These are phyloP conservation scores for Timema podura DNA, from an alignment of 2,888 invertebrate species.

Conservation along the genomic window DNA sequence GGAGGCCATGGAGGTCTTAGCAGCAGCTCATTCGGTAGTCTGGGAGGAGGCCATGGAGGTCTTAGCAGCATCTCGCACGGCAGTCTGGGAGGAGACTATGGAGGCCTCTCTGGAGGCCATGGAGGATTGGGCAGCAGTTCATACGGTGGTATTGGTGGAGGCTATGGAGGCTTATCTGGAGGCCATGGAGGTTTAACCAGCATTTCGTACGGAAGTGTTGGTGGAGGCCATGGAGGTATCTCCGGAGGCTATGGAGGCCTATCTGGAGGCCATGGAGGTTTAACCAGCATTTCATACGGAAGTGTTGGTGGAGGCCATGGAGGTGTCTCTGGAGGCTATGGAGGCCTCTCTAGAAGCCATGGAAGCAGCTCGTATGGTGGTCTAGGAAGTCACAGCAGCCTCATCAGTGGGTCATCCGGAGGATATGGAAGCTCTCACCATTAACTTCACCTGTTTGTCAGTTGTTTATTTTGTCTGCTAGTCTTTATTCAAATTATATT, in stretches of 20 bases:
- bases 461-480: too few species aligned
- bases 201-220: background rate
- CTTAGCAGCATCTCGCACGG: slow-evolving; percentile 27
- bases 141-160: background rate
- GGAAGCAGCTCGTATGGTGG: background rate
- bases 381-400: slow-evolving; percentile 33
- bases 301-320: slow-evolving; percentile 3
- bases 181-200: slow-evolving; percentile 12
- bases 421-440: slow-evolving; percentile 17
- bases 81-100: background rate
- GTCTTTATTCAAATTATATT: too few species aligned
- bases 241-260: slow-evolving; percentile 8
- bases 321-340: slow-evolving; percentile 13
- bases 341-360: slow-evolving; percentile 6
- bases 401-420: slow-evolving; percentile 37
- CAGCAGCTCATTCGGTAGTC: background rate
- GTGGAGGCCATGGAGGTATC: slow-evolving; percentile 1
- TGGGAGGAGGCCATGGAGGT: slow-evolving; percentile 15
- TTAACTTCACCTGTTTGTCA: background rate
- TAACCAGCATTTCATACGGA: background rate
- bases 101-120: slow-evolving; percentile 39
- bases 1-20: slow-evolving; percentile 28
- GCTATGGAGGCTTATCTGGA: slow-evolving; percentile 1
- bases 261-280: slow-evolving; percentile 10
- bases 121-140: background rate